These are phyloP conservation scores for Mimumesa dahlbomi DNA, from an alignment of 2,888 invertebrate genomes.

Conservation along the genomic window DNA sequence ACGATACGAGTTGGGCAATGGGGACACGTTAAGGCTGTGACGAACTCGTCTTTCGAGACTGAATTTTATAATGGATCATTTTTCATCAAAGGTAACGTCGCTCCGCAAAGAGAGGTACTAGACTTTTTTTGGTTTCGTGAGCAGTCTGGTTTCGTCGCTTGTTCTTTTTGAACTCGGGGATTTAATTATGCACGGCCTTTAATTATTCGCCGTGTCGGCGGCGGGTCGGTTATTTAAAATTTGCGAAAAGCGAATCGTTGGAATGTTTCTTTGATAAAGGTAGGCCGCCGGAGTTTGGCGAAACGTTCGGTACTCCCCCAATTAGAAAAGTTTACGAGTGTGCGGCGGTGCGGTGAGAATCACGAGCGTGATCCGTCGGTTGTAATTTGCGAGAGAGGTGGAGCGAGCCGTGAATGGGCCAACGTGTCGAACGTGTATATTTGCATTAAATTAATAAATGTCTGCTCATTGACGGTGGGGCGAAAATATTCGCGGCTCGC, in stretches of 20 bases:
- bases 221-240: neutral
- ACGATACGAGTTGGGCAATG: too few relatives aligned
- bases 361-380: neutral
- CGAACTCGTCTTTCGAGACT: too few relatives aligned
- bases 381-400: constrained; percentile 19
- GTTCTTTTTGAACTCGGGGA: too few relatives aligned
- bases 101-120: too few relatives aligned
- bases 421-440: constrained; percentile 16
- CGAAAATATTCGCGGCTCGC: too few relatives aligned
- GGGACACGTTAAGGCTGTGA: too few relatives aligned
- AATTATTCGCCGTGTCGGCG: neutral
- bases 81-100: too few relatives aligned
- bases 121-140: too few relatives aligned
- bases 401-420: neutral
- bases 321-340: constrained; percentile 32
- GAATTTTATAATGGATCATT: too few relatives aligned
- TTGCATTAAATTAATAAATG: neutral
- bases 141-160: too few relatives aligned
- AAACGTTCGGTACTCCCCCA: constrained; percentile 14
- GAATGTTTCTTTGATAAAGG: neutral
- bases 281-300: neutral
- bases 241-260: neutral
- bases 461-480: neutral
- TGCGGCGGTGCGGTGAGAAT: constrained; percentile 28
- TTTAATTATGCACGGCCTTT: too few relatives aligned